phyloP scores from a whole-genome alignment of 53 echinoderm and acorn worm genomes.

The Crossaster papposus region DNA sequence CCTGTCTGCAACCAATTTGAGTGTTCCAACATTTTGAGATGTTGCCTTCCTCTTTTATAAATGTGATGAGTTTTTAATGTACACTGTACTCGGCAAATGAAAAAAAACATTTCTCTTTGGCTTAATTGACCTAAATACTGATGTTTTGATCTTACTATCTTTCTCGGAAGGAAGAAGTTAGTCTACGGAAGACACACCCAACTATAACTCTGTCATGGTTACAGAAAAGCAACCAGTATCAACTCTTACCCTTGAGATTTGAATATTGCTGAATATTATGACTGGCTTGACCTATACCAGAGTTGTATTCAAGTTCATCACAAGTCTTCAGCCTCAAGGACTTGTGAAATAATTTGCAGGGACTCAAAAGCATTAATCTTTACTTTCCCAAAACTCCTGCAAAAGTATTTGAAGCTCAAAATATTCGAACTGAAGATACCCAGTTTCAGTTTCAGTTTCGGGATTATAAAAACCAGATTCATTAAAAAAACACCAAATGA shows the following conservation, averaged over 20 bases:
- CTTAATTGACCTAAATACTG: background rate
- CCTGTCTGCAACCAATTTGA: no score
- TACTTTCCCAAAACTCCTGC: background rate
- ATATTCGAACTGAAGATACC: background rate
- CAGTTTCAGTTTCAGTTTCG: background rate
- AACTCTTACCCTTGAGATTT: slow-evolving; percentile 29
- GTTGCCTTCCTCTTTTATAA: background rate
- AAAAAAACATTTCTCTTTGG: no score
- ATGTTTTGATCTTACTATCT: background rate
- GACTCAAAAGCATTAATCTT: no score
- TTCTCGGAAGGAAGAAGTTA: background rate
- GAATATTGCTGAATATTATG: background rate
- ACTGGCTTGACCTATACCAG: background rate
- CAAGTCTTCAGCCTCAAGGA: no score
- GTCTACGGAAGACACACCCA: background rate
- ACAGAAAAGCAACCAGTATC: slow-evolving; percentile 31
- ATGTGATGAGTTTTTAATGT: background rate
- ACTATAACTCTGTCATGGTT: background rate
- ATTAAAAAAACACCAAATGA: background rate
- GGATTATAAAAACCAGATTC: background rate
- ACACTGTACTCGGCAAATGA: no score
- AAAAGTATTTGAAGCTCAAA: background rate
- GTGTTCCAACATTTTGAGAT: no score
- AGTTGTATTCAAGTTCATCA: no score
- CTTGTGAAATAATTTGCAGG: no score